Evolutionary conservation across 2,113 vertebrate genomes (phyloP), one percentile per base, ranked within the genome.

Genomic region (Gila orcuttii): DNA sequence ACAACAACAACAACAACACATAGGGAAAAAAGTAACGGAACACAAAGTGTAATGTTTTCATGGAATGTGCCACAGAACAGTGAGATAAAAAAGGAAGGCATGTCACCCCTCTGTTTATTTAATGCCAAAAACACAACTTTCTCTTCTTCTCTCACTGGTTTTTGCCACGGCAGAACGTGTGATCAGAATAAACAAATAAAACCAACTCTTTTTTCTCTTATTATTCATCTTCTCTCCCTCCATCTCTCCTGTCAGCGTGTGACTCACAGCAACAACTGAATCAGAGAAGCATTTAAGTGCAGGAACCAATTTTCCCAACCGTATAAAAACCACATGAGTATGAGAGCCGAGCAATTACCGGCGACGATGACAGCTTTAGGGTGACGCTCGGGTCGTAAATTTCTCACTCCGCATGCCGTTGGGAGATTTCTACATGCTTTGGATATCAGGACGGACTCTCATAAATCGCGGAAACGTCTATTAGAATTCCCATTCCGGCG

Each of bases 321-420:
- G 82, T 84, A 90, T 86, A 89, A 91, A 88, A 87, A 82, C 71
- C 75, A 66, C 78, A 86, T 57, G 69, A 71, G 81, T 76, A 87
- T 66, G 50, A 79, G 81, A 74, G 59, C 42, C 23, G 64, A 82
- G 87, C 88, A 89, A 92, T 91, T 90, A 92, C 85, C 55, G 69
- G 71, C 66, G 62, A 36, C 47, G 57, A 81, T 89, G 88, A 86
- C 88, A 89, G 88, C 89, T 91, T 87, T 86, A 89, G 78, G 57
- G 50, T 83, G 76, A 87, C 81, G 71, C 59, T 6, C 15, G 45
- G 86, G 81, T 85, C 87, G 62, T 88, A 87, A 83, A 90, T 89
- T 82, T 86, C 50, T 85, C 80, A 55, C 52, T 62, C 50, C 25
- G 76, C 79, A 36, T 85, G 82, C 82, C 85, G 55, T 71, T 62